These are phyloP conservation scores for Drosophila formosana DNA, from an alignment of 2,888 invertebrate genomes.

Conservation along the genomic window DNA sequence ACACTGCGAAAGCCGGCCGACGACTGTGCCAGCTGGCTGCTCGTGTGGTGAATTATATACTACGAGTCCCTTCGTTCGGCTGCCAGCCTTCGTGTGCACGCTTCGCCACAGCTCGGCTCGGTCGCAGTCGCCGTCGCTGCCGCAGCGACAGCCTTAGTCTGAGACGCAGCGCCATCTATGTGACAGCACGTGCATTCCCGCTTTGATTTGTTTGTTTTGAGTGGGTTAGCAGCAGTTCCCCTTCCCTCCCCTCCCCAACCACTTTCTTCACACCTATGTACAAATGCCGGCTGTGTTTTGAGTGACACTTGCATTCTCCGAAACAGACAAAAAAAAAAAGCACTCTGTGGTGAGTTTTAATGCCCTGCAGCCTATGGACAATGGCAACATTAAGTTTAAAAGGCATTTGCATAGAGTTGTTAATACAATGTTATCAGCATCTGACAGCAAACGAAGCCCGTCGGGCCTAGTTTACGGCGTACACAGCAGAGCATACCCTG, in stretches of 20 bases:
- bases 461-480: constrained; percentile 12
- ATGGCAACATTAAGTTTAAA: constrained; percentile 32
- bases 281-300: constrained; percentile 51
- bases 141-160: constrained; percentile 5
- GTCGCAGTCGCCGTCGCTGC: constrained; percentile 17
- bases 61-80: constrained; percentile 25
- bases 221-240: constrained; percentile 30
- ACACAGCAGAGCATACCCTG: constrained; percentile 3
- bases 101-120: not conserved
- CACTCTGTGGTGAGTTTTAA: constrained; percentile 40
- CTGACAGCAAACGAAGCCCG: constrained; percentile 20
- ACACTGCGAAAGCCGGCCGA: constrained; percentile 74
- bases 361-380: constrained; percentile 38
- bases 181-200: constrained; percentile 56
- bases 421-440: constrained; percentile 38
- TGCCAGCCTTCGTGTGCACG: not conserved
- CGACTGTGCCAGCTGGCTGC: constrained; percentile 63
- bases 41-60: constrained; percentile 70
- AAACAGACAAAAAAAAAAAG: constrained; percentile 1
- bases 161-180: constrained; percentile 23
- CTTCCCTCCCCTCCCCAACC: not conserved
- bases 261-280: constrained; percentile 1
- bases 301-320: constrained; percentile 30
- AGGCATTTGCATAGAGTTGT: constrained; percentile 31
- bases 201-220: constrained; percentile 68